A percentile compares a stretch with the other conserved stretches of the same genome.
Evolutionary conservation across 2,113 vertebrate genomes (phyloP).

Genomic region (Isurus oxyrinchus): DNA sequence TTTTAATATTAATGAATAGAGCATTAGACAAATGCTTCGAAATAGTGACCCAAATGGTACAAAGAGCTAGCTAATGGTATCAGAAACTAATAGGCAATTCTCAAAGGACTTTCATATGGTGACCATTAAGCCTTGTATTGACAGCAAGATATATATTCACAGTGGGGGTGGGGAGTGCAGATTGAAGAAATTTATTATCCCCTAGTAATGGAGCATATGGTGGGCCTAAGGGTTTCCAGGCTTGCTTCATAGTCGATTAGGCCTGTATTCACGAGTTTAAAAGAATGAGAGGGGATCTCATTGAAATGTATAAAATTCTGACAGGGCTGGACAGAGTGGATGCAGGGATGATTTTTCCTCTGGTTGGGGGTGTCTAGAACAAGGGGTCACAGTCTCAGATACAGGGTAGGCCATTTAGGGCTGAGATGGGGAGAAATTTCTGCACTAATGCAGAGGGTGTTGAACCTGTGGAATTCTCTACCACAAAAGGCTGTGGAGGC

Average conservation of each 20-base stretch:
- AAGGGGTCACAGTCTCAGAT: too few relatives aligned
- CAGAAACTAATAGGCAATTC: background rate
- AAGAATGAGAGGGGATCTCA: too few relatives aligned
- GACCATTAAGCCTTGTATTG: background rate
- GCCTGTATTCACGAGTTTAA: too few relatives aligned
- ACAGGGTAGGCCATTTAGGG: too few relatives aligned
- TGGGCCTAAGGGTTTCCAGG: background rate
- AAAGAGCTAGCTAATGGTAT: background rate
- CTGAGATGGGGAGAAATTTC: too few relatives aligned
- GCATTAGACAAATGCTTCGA: background rate
- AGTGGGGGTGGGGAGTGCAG: background rate
- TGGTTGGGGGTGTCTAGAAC: too few relatives aligned
- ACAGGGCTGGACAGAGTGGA: too few relatives aligned
- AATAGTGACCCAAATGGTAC: background rate
- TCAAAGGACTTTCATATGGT: background rate
- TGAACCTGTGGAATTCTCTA: too few relatives aligned
- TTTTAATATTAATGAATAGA: background rate
- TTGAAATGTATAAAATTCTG: too few relatives aligned
- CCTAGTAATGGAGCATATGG: background rate
- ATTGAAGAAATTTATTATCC: background rate
- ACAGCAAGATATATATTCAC: background rate
- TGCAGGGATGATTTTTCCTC: too few relatives aligned
- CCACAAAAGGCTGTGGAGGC: too few relatives aligned
- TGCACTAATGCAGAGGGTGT: too few relatives aligned
- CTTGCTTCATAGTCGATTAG: background rate